phyloP scores from a whole-genome alignment of 2,888 invertebrate species.

The Pecten maximus region DNA sequence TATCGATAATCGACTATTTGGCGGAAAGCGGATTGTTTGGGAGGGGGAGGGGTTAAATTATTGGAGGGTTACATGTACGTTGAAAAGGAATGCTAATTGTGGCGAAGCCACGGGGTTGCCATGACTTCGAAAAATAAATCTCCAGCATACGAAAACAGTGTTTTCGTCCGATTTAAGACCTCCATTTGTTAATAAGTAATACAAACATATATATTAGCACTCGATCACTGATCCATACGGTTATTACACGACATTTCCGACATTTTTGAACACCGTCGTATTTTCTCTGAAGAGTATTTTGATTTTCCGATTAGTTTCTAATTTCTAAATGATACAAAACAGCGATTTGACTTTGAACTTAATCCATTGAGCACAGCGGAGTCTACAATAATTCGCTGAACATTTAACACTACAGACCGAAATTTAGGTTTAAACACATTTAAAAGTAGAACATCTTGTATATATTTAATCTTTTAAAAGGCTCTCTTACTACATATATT shows the following conservation, averaged over 20 bases:
- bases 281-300: too few species aligned
- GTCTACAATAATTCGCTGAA: background rate
- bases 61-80: too few species aligned
- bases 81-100: too few species aligned
- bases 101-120: too few species aligned
- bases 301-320: background rate
- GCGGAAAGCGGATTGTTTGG: background rate
- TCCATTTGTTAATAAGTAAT: too few species aligned
- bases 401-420: background rate
- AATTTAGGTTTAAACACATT: background rate
- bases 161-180: too few species aligned
- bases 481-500: background rate
- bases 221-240: background rate
- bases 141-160: too few species aligned
- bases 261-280: background rate
- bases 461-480: conserved; percentile 24
- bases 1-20: background rate
- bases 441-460: background rate
- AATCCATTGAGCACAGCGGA: background rate
- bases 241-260: background rate
- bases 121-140: too few species aligned
- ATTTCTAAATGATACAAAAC: background rate
- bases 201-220: too few species aligned
- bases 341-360: background rate
- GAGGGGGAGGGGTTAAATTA: background rate